Evolutionary conservation across 2,797 vertebrate species (phyloP).

Genomic region (Natrix natrix): DNA sequence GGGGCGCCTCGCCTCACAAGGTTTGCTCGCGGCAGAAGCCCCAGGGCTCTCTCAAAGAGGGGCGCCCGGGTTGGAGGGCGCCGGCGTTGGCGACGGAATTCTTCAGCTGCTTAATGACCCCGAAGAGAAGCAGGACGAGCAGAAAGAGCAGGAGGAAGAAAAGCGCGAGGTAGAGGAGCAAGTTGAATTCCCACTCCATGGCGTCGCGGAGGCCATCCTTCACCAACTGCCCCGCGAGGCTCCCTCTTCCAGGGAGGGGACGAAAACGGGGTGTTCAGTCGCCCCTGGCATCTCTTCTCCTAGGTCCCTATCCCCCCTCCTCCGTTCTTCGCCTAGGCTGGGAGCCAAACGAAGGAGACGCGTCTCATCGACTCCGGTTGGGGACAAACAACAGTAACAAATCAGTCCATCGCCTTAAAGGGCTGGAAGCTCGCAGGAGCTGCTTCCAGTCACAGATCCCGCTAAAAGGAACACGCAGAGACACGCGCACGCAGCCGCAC

Average conservation of each 20-base stretch:
- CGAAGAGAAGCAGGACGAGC: slow-evolving; percentile 82
- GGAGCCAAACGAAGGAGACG: background rate
- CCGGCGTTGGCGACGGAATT: slow-evolving; percentile 78
- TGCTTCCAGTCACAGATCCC: background rate
- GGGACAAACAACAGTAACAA: background rate
- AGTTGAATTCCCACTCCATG: slow-evolving; percentile 86
- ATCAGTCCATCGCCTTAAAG: background rate
- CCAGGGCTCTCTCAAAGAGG: slow-evolving; percentile 77
- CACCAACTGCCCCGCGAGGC: background rate
- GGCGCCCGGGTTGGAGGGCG: slow-evolving; percentile 72
- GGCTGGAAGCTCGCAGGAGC: background rate
- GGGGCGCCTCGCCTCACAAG: slow-evolving; percentile 57
- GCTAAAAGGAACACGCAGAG: background rate
- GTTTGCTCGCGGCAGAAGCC: slow-evolving; percentile 69
- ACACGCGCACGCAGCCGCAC: background rate
- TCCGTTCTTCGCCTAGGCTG: background rate
- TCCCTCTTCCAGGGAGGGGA: background rate
- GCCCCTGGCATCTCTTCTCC: background rate
- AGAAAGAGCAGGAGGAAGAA: slow-evolving; percentile 79
- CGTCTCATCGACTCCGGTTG: background rate
- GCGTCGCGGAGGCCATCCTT: slow-evolving; percentile 19
- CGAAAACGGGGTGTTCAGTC: background rate
- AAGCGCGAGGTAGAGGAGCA: slow-evolving; percentile 84
- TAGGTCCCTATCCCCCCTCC: too few species aligned
- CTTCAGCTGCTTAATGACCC: slow-evolving; percentile 86